Evolutionary conservation across 2,797 vertebrate genomes (phyloP), one percentile per base, ranked within the genome.

Genomic region (Petrocephalus sullivani): DNA sequence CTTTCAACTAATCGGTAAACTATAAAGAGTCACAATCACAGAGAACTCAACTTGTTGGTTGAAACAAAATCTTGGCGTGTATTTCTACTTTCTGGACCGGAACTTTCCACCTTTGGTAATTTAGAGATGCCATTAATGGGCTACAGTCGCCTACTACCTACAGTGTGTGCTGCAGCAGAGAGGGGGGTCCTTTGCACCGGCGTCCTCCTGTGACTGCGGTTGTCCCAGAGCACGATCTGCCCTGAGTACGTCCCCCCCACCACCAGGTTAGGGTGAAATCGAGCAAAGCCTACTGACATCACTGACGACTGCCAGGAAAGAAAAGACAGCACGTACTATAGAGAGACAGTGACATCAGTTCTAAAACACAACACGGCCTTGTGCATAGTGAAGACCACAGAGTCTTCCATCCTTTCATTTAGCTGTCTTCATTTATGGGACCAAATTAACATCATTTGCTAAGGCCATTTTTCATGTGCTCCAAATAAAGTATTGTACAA

Each of bases 191-290:
- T 96, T 94, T 99, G 98, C 88, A 99, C 98, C 0, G 98, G 98
- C 0, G 98, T 99, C 91, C 98, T 96, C 21, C 98, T 95, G 93
- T 99, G 98, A 82, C 98, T 98, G 91, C 98, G 97, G 91, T 99
- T 99, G 93, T 99, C 98, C 98, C 98, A 99, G 89, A 99, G 91
- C 88, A 98, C 98, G 21, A 99, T 99, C 94, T 99, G 98, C 85
- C 98, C 98, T 0, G 98, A 99, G 91, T 99, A 98, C 0, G 98
- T 99, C 57, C 98, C 98, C 86, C 98, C 98, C n/a, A 99, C 97
- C 0, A 99, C 95, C 88, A 99, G 95, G 93, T 99, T 99, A 64
- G 98, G 98, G 93, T 99, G 98, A 94, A 99, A 99, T 90, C 96
- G 97, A 54, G 98, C 98, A 87, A 99, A 99, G 91, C 98, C 97